phyloP scores from a whole-genome alignment of 2,888 invertebrate species.

The Zeuzera pyrina region DNA sequence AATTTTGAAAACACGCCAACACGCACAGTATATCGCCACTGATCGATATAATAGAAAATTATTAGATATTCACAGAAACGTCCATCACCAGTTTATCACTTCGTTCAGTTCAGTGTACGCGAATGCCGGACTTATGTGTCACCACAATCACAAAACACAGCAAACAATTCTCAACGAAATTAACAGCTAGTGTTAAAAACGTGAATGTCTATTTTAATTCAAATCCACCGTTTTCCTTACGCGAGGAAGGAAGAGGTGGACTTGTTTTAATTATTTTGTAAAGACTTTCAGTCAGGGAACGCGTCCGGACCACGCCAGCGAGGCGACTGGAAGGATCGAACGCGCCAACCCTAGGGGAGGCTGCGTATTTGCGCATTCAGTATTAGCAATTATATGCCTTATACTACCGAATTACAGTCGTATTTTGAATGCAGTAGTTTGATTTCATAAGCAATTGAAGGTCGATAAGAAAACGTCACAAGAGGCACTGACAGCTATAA shows the following conservation, averaged over 20 bases:
- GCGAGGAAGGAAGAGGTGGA: slow-evolving; percentile 55
- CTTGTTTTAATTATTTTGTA: slow-evolving; percentile 36
- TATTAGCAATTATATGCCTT: slow-evolving; percentile 25
- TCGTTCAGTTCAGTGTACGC: slow-evolving; percentile 20
- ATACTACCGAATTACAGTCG: slow-evolving; percentile 24
- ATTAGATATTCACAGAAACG: slow-evolving; percentile 6
- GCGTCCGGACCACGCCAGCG: slow-evolving; percentile 61
- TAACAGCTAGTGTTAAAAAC: slow-evolving; percentile 58
- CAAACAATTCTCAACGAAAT: slow-evolving; percentile 47
- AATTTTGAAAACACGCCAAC: slow-evolving; percentile 37
- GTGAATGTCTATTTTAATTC: slow-evolving; percentile 32
- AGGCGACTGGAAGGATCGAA: slow-evolving; percentile 70
- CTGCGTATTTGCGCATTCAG: slow-evolving; percentile 54
- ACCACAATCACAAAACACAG: slow-evolving; percentile 17
- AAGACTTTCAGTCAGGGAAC: slow-evolving; percentile 39
- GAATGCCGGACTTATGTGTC: slow-evolving; percentile 19
- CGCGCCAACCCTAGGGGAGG: slow-evolving; percentile 65
- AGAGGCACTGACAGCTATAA: not conserved
- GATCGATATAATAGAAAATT: slow-evolving; percentile 2
- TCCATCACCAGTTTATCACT: slow-evolving; percentile 21
- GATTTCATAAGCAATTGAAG: not conserved
- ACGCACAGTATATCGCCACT: slow-evolving; percentile 7
- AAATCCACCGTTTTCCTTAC: slow-evolving; percentile 50
- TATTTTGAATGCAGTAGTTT: slow-evolving; percentile 19
- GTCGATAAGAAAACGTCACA: slow-evolving; percentile 3